These are phyloP conservation scores for Heliconius ethilla DNA, from an alignment of 2,888 invertebrate species.

Conservation along the genomic window DNA sequence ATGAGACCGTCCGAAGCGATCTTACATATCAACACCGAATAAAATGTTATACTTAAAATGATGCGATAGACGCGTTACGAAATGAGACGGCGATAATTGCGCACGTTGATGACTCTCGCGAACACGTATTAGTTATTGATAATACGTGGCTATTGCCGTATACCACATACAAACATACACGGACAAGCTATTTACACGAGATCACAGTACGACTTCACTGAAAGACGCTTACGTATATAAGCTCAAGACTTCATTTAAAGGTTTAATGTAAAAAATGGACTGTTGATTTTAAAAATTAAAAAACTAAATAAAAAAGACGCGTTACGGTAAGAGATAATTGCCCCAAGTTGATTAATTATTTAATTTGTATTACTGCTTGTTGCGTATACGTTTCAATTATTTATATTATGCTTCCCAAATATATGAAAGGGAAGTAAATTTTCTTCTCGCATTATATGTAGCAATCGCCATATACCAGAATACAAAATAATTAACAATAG, in stretches of 20 bases:
- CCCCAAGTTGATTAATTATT: not conserved
- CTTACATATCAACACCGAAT: conserved; percentile 27
- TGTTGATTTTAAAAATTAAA: not conserved
- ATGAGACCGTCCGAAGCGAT: conserved; percentile 15
- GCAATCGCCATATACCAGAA: not conserved
- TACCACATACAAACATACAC: not conserved
- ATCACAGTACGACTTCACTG: conserved; percentile 24
- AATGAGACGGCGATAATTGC: not conserved
- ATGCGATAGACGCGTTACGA: not conserved
- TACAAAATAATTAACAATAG: not conserved
- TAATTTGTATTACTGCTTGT: not conserved
- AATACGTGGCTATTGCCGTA: not conserved
- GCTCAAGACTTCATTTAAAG: conserved; percentile 12
- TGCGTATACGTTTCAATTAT: not conserved
- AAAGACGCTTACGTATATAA: conserved; percentile 25
- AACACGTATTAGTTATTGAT: not conserved
- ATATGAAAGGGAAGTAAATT: not conserved
- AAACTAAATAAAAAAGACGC: not conserved
- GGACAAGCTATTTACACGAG: conserved; percentile 20
- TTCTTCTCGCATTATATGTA: not conserved
- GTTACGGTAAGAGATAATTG: not conserved
- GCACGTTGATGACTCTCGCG: not conserved
- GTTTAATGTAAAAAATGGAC: not conserved
- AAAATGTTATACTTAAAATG: conserved; percentile 30
- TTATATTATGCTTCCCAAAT: not conserved